Base-by-base conservation (phyloP, 2,888 invertebrate genomes). In the Heliconius sara region DNA sequence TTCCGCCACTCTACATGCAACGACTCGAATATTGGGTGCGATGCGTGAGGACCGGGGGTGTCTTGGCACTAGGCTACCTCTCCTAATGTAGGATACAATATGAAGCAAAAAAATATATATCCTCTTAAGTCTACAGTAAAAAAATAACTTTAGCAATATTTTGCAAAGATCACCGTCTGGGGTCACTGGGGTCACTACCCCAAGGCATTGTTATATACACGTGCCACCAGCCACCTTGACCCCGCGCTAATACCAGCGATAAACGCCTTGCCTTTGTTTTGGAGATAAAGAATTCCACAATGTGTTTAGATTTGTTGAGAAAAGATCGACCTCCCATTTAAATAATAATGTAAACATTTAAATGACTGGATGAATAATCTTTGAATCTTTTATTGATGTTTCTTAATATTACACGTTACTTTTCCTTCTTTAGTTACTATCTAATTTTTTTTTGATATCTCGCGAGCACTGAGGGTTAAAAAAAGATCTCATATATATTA, bases 211-310 rank as follows among this genome's bases (percentile, higher is more conserved):
- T 78, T 2, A 19, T 19, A n/a, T 79, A 80, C 76, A 80, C 80
- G 79, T 79, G 80, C 22, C 71, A 30, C 34, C 25, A 52, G 70
- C 65, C 27, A 47, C 76, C 79, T 79, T 79, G 79, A 79, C 74
- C 73, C 67, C 25, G 76, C 70, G 65, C 76, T 76, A 70, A 39
- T 78, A 72, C 66, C n/a, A 73, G 27, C 65, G 66, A 78, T 66
- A 72, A 66, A 67, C 65, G 52, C 19, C n/a, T n/a, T 34, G 34
- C n/a, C 16, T 70, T 73, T 73, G 60, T 75, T 65, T 75, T 65
- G 75, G 47, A 75, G 75, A 75, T 75, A 75, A 65, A 63, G 3
- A 25, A 27, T 75, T 27, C 27, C 22, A 75, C 63, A 75, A 65
- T 73, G 13, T 34, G 65, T 22, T 43, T 75, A 75, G 75, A 65